A percentile compares a stretch with the other conserved stretches of the same genome.
phyloP scores from a whole-genome alignment of 2,113 vertebrate genomes.

The Toxotes jaculatrix region DNA sequence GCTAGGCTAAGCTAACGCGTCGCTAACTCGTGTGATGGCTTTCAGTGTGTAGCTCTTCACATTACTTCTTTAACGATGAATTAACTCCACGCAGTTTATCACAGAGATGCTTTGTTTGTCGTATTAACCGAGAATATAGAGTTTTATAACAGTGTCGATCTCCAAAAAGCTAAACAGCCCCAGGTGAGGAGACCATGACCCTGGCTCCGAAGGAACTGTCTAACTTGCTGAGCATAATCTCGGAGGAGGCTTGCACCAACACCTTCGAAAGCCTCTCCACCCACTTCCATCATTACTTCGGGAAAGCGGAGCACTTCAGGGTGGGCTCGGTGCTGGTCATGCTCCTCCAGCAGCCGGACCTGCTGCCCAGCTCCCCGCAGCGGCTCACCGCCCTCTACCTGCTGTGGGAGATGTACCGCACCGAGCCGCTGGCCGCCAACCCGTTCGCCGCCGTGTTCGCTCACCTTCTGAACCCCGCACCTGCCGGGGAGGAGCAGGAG shows the following conservation, averaged over 20 bases:
- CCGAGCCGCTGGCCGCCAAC: constrained; percentile 96
- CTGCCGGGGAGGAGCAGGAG: constrained; percentile 89
- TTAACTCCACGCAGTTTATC: not conserved
- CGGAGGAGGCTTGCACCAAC: constrained; percentile 94
- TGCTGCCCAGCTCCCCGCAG: constrained; percentile 94
- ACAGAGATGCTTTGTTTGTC: not conserved
- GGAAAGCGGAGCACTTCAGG: constrained; percentile 95
- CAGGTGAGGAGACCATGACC: constrained; percentile 84
- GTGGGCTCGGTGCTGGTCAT: constrained; percentile 95
- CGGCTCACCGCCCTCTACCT: constrained; percentile 97
- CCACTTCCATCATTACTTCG: constrained; percentile 97
- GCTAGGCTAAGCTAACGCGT: constrained; percentile 55
- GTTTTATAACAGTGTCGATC: not conserved
- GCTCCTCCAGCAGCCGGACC: constrained; percentile 97
- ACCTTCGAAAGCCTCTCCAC: constrained; percentile 95
- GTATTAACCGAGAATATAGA: rapidly evolving
- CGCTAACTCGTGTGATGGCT: constrained; percentile 17
- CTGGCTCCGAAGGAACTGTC: constrained; percentile 95
- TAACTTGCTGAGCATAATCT: constrained; percentile 95
- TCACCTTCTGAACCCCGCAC: constrained; percentile 93
- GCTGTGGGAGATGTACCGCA: constrained; percentile 99
- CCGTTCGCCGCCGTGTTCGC: constrained; percentile 98
- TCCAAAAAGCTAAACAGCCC: not conserved
- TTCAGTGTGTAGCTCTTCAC: not conserved
- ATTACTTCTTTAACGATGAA: not conserved